Base-by-base conservation (phyloP, 2,797 vertebrate genomes). In the Synanceia verrucosa region DNA sequence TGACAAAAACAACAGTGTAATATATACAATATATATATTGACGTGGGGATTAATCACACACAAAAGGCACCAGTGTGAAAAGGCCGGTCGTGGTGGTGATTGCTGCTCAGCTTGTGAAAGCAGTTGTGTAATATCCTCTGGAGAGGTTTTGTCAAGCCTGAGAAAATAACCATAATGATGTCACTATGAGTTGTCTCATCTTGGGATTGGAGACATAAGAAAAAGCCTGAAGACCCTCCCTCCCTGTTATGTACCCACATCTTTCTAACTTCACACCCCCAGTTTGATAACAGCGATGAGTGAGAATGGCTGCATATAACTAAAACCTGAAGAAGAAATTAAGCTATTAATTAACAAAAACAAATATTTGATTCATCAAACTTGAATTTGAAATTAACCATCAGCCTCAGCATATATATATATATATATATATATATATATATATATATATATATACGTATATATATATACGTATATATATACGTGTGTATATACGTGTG, bases 181-280 rank as follows among this genome's bases (percentile, higher is more conserved):
- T 43, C 26, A 39, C 31, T 26, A 23, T 37, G 59, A 19, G 11
- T 29, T 52, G 65, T 73, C 59, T 26, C 21, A 71, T 8, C 14
- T 56, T 1, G 21, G 51, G 36, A 41, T 29, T 62, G 50, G 50
- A 59, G 58, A 28, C 36, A 62, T 10, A 56, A 50, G 13, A 57
- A 37, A 65, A 61, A 41, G 28, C 34, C 5, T 24, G 39, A 41
- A 41, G 39, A 26, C 26, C 39, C 18, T 16, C 29, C 11, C 34
- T 23, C 5, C 31, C 50, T 16, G 28, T 29, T 47, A 47, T 46
- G 77, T 31, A 48, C 43, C 46, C 43, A 74, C 19, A 29, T 61
- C 13, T 58, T 65, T 58, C 13, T 51, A 74, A 70, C 36, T 34
- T 43, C 37, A 34, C 36, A 36, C 33, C 13, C 13, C 1, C 1